Evolutionary conservation across 2,888 invertebrate species (phyloP), one percentile per base, ranked within the genome.

Genomic region (Troilus luridus): DNA sequence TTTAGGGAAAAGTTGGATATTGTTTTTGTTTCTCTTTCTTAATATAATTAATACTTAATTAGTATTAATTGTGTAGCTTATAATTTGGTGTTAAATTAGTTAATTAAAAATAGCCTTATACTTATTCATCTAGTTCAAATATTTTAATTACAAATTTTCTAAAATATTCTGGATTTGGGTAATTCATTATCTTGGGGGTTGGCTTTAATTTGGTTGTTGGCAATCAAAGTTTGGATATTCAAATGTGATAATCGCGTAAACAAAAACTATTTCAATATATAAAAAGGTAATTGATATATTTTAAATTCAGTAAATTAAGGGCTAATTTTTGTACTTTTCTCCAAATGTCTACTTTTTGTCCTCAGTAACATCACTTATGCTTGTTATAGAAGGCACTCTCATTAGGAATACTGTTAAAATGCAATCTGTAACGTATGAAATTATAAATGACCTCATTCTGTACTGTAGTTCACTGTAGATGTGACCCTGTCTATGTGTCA

Each of bases 401-500:
- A 9, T 67, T 67, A 24, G 24, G 67, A 64, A n/a, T 64, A 24
- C 14, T 2, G 24, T 67, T 6, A 67, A 67, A 24, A 67, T 24
- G 12, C 67, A 67, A 67, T 67, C 21, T 62, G 21, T 21, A 62
- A 21, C 21, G 6, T 21, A 21, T 62, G 12, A 67, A 67, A 67
- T 67, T 24, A 67, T 24, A 67, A 14, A 67, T 14, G 24, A 67
- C 14, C 67, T 67, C 24, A 9, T 17, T 67, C 67, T 24, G 5
- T 27, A 67, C 6, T 67, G 24, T 67, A 24, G 24, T 17, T 64
- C 64, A 64, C 64, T n/a, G 64, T 67, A 67, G 67, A 67, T 67
- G 67, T 67, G 67, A 67, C 67, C 67, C 67, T 24, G 67, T 67
- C 67, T 67, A 24, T 67, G 67, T 12, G 14, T 67, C 67, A 67